These are phyloP conservation scores for Platyura marginata DNA, from an alignment of 1,140 invertebrate species.

Conservation along the genomic window DNA sequence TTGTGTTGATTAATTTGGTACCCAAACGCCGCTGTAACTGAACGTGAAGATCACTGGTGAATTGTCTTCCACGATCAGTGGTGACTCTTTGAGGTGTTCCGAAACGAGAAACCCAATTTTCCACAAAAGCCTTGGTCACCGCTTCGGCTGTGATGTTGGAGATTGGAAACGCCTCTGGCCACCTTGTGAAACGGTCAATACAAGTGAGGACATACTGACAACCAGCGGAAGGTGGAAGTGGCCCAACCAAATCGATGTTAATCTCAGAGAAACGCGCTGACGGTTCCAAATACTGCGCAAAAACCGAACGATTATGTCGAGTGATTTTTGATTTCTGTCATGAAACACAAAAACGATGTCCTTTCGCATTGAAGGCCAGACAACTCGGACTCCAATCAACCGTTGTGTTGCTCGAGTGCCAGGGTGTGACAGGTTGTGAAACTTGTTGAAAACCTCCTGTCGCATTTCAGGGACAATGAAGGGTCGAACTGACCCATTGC, in stretches of 20 bases:
- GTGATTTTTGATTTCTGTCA: constrained; percentile 14
- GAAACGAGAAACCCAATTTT: constrained; percentile 19
- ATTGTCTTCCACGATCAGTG: constrained; percentile 17
- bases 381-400: constrained; percentile 8
- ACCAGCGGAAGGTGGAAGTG: constrained; percentile 9
- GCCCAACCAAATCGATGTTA: constrained; percentile 19
- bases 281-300: constrained; percentile 2
- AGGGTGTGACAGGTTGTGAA: constrained; percentile 13
- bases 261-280: constrained; percentile 9
- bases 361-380: constrained; percentile 12
- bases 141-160: constrained; percentile 16
- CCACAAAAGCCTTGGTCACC: constrained; percentile 14
- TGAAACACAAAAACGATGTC: constrained; percentile 10
- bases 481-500: constrained; percentile 8
- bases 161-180: constrained; percentile 13
- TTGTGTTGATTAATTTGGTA: constrained; percentile 12
- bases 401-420: constrained; percentile 7
- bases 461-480: constrained; percentile 11
- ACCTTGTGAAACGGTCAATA: constrained; percentile 14
- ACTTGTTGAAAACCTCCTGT: constrained; percentile 9
- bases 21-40: constrained; percentile 9
- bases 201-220: constrained; percentile 9
- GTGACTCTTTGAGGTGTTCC: constrained; percentile 14
- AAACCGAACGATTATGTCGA: constrained; percentile 6
- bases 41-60: constrained; percentile 10